Base-by-base conservation (phyloP, 2,888 invertebrate genomes). In the Trachelus stipa region DNA sequence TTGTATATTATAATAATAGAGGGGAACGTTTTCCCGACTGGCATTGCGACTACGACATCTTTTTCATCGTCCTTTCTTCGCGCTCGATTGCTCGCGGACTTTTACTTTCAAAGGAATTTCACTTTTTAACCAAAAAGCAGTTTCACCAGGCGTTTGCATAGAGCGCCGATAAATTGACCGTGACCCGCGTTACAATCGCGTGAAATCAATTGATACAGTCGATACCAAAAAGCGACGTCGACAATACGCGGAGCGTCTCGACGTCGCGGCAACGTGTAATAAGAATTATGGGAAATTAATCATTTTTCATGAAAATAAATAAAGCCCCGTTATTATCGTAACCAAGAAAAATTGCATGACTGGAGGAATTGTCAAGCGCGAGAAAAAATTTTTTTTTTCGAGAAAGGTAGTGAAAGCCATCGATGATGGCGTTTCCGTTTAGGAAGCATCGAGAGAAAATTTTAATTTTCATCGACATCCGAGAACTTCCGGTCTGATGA, bases 41-140 rank as follows among this genome's bases (percentile, higher is more conserved):
- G 56, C 23, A 23, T 56, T 56, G 56, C 23, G 56, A 23, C 56
- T 56, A 1, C 56, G 56, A 56, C 56, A 9, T 56, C 56, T 23
- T 56, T 56, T 56, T 56, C 56, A 56, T 9, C 56, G 56, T 56
- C 56, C 6, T 56, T 56, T 56, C 79, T 69, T 34, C 68, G 74
- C 82, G 74, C 76, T 79, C 74, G 69, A 80, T 12, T 74, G 75
- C 71, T 34, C 77, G 73, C 73, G 73, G 80, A 81, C 83, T 83
- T 78, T 85, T 83, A 85, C 85, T 86, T 86, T 85, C 85, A 78
- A 83, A 76, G 76, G 80, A 86, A 84, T 85, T 87, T 85, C 85
- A 83, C 84, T 82, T 79, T 76, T 80, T 80, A 56, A 74, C 79
- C 79, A 74, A 79, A 84, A 83, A 85, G 23, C 78, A 81, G 79